Evolutionary conservation across 2,113 vertebrate species (phyloP), one percentile per base, ranked within the genome.

Genomic region (Platichthys flesus): DNA sequence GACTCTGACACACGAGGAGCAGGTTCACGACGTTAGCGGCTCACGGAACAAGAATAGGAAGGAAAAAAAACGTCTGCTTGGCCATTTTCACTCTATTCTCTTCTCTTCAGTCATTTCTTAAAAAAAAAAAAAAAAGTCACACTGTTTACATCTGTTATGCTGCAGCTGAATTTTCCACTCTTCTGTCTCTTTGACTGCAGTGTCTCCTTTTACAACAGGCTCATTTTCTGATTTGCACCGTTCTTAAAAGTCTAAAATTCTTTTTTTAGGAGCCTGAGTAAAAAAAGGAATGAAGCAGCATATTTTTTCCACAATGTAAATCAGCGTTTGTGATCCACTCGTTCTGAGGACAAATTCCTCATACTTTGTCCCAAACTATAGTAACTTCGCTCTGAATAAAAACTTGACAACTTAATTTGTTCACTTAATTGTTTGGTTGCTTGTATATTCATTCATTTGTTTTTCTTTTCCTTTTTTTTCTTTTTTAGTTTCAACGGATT

Each of bases 371-470:
- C 64, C 9, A 37, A 42, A 42, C 40, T 74, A 71, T 62, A 77
- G 77, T 68, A 28, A 77, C 76, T 82, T 83, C 77, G 23, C 62
- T 58, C 67, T 63, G 75, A 74, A 83, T 79, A 76, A 81, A 83
- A 83, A 82, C 77, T 83, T 15, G 60, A 66, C 66, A 71, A 35
- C 70, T 76, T 78, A 75, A 75, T 84, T 86, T 78, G 74, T 79
- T 77, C 56, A 64, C 78, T 79, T 74, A 20, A 81, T 62, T 69
- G 24, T 80, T 68, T 1, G 18, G 59, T 40, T 63, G 73, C 82
- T 89, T 81, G 80, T 82, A 83, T 85, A 84, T 85, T 84, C 85
- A 74, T 89, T 82, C 67, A 78, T 76, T 82, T 52, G 69, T 14
- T 66, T 74, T 45, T 65, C 24, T 45, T 18, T 40, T 23, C 23